Evolutionary conservation across 2,113 vertebrate genomes (phyloP).

Genomic region (Cyanoderma ruficeps): DNA sequence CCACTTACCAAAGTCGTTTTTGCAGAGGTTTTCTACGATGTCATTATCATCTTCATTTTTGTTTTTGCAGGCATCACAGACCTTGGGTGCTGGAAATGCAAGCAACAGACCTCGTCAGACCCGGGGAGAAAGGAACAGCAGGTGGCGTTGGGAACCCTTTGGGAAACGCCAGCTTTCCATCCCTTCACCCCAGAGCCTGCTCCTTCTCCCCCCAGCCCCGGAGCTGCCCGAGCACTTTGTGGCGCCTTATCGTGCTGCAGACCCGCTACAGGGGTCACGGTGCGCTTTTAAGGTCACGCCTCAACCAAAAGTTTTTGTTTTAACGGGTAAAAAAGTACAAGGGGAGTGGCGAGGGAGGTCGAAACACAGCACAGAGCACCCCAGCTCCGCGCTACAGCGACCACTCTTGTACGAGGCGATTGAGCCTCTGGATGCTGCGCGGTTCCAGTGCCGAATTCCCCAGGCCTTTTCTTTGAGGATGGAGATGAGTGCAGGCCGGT

Average conservation of each 20-base stretch:
- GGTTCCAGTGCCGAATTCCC: neutral
- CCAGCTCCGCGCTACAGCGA: neutral
- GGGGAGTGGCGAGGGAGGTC: too few species aligned
- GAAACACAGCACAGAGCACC: neutral
- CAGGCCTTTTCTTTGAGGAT: neutral
- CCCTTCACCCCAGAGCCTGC: neutral
- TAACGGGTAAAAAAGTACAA: neutral
- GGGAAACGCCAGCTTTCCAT: neutral
- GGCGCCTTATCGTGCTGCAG: neutral
- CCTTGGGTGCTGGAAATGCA: conserved; percentile 84
- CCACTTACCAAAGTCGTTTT: conserved; percentile 97
- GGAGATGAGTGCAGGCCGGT: neutral
- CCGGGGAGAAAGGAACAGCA: conserved; percentile 57
- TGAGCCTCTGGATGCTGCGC: neutral
- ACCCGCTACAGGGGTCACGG: neutral
- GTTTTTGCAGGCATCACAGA: conserved; percentile 94
- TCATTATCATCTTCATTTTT: conserved; percentile 94
- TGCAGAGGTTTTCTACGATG: conserved; percentile 96
- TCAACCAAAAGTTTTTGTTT: neutral
- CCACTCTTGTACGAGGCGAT: neutral
- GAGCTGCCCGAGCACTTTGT: neutral
- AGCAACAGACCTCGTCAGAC: conserved; percentile 31
- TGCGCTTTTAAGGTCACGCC: neutral
- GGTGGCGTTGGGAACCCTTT: conserved; percentile 57
- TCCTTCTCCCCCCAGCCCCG: neutral